Base-by-base conservation (phyloP, 2,797 vertebrate genomes). In the Eidolon dupreanum region DNA sequence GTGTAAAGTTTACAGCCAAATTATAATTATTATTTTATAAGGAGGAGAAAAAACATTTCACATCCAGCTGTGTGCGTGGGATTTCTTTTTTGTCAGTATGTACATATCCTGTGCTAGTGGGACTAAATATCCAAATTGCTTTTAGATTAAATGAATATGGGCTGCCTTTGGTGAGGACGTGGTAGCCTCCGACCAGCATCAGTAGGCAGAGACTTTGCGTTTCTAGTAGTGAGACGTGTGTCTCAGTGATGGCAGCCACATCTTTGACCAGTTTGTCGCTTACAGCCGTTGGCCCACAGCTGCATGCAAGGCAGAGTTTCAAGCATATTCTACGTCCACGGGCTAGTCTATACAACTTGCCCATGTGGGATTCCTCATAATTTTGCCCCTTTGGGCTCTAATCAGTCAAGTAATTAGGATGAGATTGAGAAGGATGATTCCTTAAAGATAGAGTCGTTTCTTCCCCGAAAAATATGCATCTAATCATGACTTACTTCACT, bases 21-120 rank as follows among this genome's bases (percentile, higher is more conserved):
- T 55, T 96, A 36, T 66, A 82, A 57, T 84, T 53, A 68, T 83
- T 78, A 68, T 84, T 90, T 90, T 70, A 15, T 82, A 24, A 88
- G 55, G 13, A 94, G 9, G 59, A 71, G 46, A n/a, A 89, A 94
- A 86, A 82, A 59, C 57, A 59, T 22, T 91, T 63, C 17, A 12
- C 46, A 28, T 61, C 28, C 41, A 86, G 53, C 57, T 78, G 10
- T 63, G 5, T 65, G 57, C 5, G 7, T 28, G 38, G 68, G 65
- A 6, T 36, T 57, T 68, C 49, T 49, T 70, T 53, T 82, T 61
- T 17, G 24, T 82, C 51, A 63, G 8, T 95, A 57, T 46, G 1
- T 83, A 26, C n/a, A 1, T 90, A 89, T 36, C 15, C 81, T 46
- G 10, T 43, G 12, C n/a, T 68, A 33, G 38, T 94, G n/a, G 51